Percentiles rank a stretch among this genome's conserved stretches.
Conservation (phyloP, 2,797 vertebrate species). For the Syndactyla subalaris region DNA sequence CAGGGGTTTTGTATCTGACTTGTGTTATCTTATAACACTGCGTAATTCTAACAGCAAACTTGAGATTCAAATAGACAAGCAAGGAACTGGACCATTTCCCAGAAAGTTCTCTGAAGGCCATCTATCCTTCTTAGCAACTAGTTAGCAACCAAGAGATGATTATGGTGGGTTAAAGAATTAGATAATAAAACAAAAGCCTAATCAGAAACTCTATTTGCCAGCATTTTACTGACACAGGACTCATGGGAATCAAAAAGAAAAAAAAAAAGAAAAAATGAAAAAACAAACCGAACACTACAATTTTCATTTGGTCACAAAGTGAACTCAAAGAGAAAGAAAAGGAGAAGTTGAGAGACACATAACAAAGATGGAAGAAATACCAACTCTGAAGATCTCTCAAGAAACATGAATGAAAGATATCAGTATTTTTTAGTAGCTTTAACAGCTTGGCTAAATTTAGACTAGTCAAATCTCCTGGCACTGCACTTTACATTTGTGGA, state of each 20-base stretch:
- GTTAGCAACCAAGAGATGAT: constrained; percentile 38
- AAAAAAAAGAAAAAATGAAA: neutral
- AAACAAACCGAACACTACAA: neutral
- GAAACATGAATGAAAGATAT: neutral
- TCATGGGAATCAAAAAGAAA: neutral
- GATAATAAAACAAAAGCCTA: constrained; percentile 46
- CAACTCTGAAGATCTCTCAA: constrained; percentile 42
- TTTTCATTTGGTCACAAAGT: constrained; percentile 31
- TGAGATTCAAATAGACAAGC: constrained; percentile 47
- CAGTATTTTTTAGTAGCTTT: constrained; percentile 6
- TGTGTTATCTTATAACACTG: neutral
- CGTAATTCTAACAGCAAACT: constrained; percentile 56
- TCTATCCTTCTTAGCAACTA: constrained; percentile 39
- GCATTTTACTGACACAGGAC: constrained; percentile 14
- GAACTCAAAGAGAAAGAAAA: constrained; percentile 6
- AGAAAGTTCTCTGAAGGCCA: constrained; percentile 43
- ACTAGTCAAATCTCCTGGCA: neutral
- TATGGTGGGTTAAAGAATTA: constrained; percentile 45
- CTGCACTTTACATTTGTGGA: neutral
- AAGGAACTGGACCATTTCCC: constrained; percentile 58
- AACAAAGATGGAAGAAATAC: constrained; percentile 12
- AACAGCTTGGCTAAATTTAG: constrained; percentile 15
- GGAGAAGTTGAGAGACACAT: neutral
- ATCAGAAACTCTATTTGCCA: constrained; percentile 21
- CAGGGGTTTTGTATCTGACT: neutral